These are phyloP conservation scores for Pogonocichla stellata DNA, from an alignment of 2,113 vertebrate species.

Conservation along the genomic window DNA sequence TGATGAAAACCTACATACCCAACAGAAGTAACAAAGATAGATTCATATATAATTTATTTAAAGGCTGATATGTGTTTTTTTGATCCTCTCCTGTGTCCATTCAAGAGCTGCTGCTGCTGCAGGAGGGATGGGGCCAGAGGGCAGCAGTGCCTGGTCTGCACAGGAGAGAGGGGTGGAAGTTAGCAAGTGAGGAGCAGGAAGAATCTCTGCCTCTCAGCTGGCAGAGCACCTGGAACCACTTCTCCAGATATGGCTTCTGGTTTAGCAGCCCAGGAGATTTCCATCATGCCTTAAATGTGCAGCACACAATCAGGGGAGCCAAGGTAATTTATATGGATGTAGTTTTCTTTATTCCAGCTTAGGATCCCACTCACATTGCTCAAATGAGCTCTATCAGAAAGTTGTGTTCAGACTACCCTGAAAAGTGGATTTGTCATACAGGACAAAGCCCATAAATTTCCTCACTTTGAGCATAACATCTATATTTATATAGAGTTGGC, in stretches of 20 bases:
- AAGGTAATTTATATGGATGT: neutral
- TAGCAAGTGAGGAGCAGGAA: neutral
- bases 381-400: neutral
- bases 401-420: neutral
- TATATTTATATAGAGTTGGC: neutral
- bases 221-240: neutral
- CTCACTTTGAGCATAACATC: neutral
- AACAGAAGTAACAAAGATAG: neutral
- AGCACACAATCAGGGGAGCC: accelerated
- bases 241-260: neutral
- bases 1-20: neutral
- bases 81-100: neutral
- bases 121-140: neutral
- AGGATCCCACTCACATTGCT: neutral
- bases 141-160: neutral
- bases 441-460: neutral
- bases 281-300: neutral
- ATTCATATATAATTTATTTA: neutral
- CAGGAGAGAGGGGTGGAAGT: neutral
- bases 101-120: neutral
- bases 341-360: neutral
- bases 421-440: neutral
- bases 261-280: neutral
- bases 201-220: neutral
- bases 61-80: neutral